Percentiles rank a stretch among this genome's conserved stretches.
phyloP scores from a whole-genome alignment of 2,113 vertebrate genomes.

The Antidorcas marsupialis region DNA sequence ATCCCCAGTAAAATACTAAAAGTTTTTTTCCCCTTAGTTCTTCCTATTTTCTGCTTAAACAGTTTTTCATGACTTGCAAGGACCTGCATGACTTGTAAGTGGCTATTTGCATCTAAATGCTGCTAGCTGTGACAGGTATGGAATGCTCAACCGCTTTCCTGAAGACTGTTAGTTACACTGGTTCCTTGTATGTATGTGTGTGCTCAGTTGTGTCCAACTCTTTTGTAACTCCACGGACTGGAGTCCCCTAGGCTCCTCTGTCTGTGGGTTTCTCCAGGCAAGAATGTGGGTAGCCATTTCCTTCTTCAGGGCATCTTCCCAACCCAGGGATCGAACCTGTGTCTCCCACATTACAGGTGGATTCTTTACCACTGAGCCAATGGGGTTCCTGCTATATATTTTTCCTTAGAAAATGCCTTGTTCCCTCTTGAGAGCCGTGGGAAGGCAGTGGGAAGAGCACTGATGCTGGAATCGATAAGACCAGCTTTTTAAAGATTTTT shows the following conservation, averaged over 20 bases:
- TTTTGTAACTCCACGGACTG: not conserved
- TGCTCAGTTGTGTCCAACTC: not conserved
- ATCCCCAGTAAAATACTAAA: not conserved
- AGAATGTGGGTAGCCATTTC: not conserved
- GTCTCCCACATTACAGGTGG: not conserved
- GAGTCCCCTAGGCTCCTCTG: not conserved
- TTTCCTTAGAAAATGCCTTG: not conserved
- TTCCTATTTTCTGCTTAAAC: not conserved
- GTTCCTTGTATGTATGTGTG: not conserved
- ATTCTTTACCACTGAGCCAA: not conserved
- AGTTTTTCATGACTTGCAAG: not conserved
- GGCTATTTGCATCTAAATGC: not conserved
- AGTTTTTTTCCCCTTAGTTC: not conserved
- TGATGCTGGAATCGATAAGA: not conserved
- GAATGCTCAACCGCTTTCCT: not conserved
- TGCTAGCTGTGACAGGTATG: not conserved
- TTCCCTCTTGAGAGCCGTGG: not conserved
- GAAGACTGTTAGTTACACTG: not conserved
- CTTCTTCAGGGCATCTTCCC: not conserved
- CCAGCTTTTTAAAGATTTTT: not conserved
- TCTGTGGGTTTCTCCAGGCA: not conserved
- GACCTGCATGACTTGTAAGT: not conserved
- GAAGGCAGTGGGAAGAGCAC: not conserved
- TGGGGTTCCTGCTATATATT: not conserved
- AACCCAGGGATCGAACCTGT: not conserved